Evolutionary conservation across 2,797 vertebrate species (phyloP).

Genomic region (Danionella dracula): DNA sequence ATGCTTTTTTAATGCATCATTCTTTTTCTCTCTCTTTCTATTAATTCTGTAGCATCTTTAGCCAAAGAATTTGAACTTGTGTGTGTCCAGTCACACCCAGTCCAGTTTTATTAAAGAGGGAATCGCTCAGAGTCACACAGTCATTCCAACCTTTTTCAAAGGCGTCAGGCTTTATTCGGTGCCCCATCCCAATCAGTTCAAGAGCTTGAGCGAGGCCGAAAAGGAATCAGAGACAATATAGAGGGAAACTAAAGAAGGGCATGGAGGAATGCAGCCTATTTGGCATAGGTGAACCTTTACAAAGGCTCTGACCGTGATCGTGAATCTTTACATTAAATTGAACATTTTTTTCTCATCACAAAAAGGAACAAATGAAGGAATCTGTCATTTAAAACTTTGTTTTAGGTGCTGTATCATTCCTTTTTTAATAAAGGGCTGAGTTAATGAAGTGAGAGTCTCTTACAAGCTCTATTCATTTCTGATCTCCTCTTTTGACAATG

Average conservation of each 20-base stretch:
- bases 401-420: too few species aligned
- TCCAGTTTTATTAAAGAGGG: constrained; percentile 13
- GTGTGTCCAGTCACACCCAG: constrained; percentile 8
- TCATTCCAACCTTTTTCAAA: constrained; percentile 3
- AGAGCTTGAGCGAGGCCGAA: not conserved
- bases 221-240: not conserved
- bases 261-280: not conserved
- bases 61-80: not conserved
- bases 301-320: not conserved
- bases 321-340: too few species aligned
- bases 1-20: constrained; percentile 50
- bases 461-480: too few species aligned
- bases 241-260: not conserved
- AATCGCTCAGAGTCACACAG: constrained; percentile 31
- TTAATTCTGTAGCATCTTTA: constrained; percentile 9
- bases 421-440: too few species aligned
- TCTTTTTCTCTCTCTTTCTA: constrained; percentile 5
- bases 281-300: not conserved
- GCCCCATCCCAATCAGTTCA: constrained; percentile 9
- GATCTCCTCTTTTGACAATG: too few species aligned
- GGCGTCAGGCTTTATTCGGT: constrained; percentile 19
- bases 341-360: too few species aligned
- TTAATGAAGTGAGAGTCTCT: too few species aligned
- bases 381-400: too few species aligned
- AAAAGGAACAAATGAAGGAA: too few species aligned